Evolutionary conservation across 2,113 vertebrate species (phyloP), one percentile per base, ranked within the genome.

Genomic region (Machaerirhynchus nigripectus): DNA sequence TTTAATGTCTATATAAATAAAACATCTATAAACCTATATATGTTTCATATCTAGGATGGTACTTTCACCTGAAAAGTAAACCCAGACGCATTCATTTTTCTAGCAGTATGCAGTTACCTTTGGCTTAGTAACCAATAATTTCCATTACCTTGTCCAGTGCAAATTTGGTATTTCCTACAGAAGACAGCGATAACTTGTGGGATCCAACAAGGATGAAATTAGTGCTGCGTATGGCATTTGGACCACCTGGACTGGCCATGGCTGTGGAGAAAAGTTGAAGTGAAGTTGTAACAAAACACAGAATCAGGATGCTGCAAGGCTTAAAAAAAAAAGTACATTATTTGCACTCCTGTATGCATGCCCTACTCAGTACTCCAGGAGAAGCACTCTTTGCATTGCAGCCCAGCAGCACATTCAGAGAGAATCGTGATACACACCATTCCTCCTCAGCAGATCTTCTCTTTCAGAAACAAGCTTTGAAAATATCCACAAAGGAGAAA

Each of bases 121-220:
- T 73, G 15, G 10, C 50, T 39, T 53, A 77, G 15, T 14, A 60
- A 85, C 8, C 60, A 90, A 21, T 23, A 55, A 56, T 19, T 68
- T 68, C 63, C 30, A 55, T 97, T 99, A 99, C 99, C 99, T 99
- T 99, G 50, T 99, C 99, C 95, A 99, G 50, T n/a, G 97, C 93
- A 89, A 99, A 99, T 74, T 98, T 99, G 68, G 96, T 98, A 68
- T 96, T 98, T 82, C 99, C 99, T 44, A 99, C 87, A 22, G 99
- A 99, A 39, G 98, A 96, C 33, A 99, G 81, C 0, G 97, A 98
- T 19, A 99, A 97, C 28, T 97, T 99, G 96, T 99, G 98, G 24
- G 98, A 99, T 40, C 99, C 99, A 35, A 99, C 98, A 30, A 99
- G 98, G 71, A 93, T 64, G 52, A 99, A 99, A 89, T 98, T 98